Conservation (phyloP, 2,888 invertebrate species). For the Opisthograptis luteolata region DNA sequence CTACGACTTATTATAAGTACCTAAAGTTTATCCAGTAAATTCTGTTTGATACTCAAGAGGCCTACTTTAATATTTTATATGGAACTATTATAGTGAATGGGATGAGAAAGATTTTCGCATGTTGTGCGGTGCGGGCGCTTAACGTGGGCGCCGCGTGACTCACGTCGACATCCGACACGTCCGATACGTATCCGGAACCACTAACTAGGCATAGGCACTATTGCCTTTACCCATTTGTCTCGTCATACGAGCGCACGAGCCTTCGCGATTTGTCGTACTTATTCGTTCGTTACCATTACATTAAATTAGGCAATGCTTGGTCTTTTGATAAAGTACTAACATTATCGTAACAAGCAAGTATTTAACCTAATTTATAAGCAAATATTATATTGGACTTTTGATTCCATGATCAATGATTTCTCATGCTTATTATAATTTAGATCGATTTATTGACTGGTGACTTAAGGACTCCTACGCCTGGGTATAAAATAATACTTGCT, state of each 20-base stretch:
- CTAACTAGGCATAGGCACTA: slow-evolving; percentile 77
- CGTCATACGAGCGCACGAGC: slow-evolving; percentile 65
- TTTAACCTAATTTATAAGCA: no score
- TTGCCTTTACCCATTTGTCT: slow-evolving; percentile 61
- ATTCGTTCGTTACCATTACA: no score
- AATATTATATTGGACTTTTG: neutral
- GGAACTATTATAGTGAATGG: slow-evolving; percentile 24
- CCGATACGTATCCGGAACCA: slow-evolving; percentile 83
- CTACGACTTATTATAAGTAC: no score
- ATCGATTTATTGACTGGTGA: slow-evolving; percentile 58
- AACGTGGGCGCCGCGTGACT: slow-evolving; percentile 78
- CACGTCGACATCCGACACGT: slow-evolving; percentile 85
- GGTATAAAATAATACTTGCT: slow-evolving; percentile 58
- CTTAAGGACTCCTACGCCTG: slow-evolving; percentile 66
- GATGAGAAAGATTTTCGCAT: slow-evolving; percentile 33
- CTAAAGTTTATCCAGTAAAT: no score
- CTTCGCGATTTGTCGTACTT: no score
- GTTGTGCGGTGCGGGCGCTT: slow-evolving; percentile 41
- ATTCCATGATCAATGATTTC: slow-evolving; percentile 6
- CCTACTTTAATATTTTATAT: neutral
- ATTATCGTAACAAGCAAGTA: no score
- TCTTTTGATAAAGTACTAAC: no score
- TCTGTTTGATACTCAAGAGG: neutral
- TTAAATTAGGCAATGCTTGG: no score
- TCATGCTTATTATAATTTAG: no score